These are phyloP conservation scores for Myrmecobius fasciatus DNA, from an alignment of 2,113 vertebrate species.

Conservation along the genomic window DNA sequence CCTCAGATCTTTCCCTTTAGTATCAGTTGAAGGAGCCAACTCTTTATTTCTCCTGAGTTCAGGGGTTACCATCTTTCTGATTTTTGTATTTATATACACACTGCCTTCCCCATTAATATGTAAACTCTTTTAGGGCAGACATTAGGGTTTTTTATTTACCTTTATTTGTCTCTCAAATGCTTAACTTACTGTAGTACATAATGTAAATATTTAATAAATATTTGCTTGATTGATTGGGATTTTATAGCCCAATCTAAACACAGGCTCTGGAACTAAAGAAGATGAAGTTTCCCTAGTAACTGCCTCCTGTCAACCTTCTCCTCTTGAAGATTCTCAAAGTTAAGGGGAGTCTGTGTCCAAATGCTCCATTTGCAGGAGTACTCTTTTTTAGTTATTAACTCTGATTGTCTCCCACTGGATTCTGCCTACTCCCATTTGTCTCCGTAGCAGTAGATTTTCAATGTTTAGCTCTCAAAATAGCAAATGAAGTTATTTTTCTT, in stretches of 20 bases:
- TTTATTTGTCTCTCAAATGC: not conserved
- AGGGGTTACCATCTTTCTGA: not conserved
- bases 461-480: not conserved
- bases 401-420: not conserved
- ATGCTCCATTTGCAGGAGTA: not conserved
- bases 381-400: not conserved
- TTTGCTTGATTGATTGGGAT: not conserved
- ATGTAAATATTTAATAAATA: no score
- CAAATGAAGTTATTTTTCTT: not conserved
- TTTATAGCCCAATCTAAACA: not conserved
- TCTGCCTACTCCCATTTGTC: not conserved
- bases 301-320: not conserved
- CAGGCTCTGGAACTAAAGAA: not conserved
- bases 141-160: not conserved
- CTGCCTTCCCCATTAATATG: not conserved
- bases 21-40: not conserved
- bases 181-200: not conserved
- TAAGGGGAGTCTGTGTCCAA: not conserved
- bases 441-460: not conserved
- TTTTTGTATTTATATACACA: not conserved
- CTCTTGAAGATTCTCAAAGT: not conserved
- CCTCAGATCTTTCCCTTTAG: not conserved
- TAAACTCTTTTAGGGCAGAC: not conserved
- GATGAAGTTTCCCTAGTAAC: not conserved
- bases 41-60: not conserved